Base-by-base conservation (phyloP, 2,797 vertebrate species). In the Rousettus madagascariensis region DNA sequence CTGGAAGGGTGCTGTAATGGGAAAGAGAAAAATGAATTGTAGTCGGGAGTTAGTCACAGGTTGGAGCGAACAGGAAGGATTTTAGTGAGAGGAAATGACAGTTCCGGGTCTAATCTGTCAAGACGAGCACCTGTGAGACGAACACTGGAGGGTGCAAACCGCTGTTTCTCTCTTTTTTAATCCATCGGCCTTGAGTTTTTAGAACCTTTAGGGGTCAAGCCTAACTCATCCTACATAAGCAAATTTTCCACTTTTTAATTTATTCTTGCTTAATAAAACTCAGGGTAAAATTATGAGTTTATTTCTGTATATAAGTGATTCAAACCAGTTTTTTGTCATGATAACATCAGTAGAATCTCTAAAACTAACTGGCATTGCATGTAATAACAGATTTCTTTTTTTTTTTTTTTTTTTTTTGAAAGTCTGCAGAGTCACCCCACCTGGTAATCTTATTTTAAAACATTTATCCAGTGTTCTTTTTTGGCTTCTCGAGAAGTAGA, bases 401-500 rank as follows among this genome's bases (percentile, higher is more conserved):
- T 33, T 33, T 33, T 33, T 33, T 24, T 26, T 85, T 95, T 55
- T 80, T 96, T 55, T 80, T 86, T 91, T 79, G 79, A 88, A 96
- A 96, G 95, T 83, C 46, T 74, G 61, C 89, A 38, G 26, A 46
- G 86, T 97, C 66, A 41, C 88, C 78, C 77, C 97, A 94, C 97
- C 97, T 97, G 94, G 82, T 96, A 91, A 94, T 82, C 91, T 96
- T 91, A 95, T 97, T 97, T 97, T 95, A 94, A 96, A 92, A 77
- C 90, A 95, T 97, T 96, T 95, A 92, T 97, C 97, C 96, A 17
- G 90, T 91, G 97, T 93, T 98, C 95, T 77, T 80, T 95, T 65
- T 96, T 97, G 97, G 97, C 95, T 97, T 97, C 93, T 98, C 94
- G 2, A 30, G 90, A 97, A 96, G 97, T 89, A 93, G 91, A 97